phyloP scores from a whole-genome alignment of 2,888 invertebrate species.

The Phragmatobia fuliginosa region DNA sequence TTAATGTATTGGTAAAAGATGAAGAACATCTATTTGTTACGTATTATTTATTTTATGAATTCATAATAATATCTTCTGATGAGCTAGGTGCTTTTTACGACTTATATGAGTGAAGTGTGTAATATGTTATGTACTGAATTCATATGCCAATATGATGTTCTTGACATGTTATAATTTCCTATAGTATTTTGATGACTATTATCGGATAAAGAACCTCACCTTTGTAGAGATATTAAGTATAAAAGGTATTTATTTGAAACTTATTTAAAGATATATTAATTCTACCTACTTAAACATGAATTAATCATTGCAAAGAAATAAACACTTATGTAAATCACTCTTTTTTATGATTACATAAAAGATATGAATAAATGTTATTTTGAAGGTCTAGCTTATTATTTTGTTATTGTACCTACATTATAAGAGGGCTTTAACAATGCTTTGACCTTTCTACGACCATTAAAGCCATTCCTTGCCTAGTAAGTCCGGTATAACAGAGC shows the following conservation, averaged over 20 bases:
- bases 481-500: conserved; percentile 21
- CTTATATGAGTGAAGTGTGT: neutral
- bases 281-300: neutral
- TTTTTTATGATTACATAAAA: neutral
- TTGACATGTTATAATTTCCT: neutral
- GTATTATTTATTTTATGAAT: neutral
- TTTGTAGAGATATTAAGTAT: neutral
- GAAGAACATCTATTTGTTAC: neutral
- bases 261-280: neutral
- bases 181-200: neutral
- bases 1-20: neutral
- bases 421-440: conserved; percentile 22
- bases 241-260: neutral
- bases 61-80: neutral
- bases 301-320: neutral
- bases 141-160: neutral
- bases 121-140: neutral
- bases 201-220: neutral
- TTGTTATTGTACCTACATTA: conserved; percentile 22
- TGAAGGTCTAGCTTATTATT: neutral
- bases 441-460: conserved; percentile 38
- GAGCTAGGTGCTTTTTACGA: neutral
- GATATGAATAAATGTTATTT: neutral
- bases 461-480: conserved; percentile 31
- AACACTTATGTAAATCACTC: neutral